Evolutionary conservation across 1,140 invertebrate species (phyloP).

Genomic region (Aethina tumida): DNA sequence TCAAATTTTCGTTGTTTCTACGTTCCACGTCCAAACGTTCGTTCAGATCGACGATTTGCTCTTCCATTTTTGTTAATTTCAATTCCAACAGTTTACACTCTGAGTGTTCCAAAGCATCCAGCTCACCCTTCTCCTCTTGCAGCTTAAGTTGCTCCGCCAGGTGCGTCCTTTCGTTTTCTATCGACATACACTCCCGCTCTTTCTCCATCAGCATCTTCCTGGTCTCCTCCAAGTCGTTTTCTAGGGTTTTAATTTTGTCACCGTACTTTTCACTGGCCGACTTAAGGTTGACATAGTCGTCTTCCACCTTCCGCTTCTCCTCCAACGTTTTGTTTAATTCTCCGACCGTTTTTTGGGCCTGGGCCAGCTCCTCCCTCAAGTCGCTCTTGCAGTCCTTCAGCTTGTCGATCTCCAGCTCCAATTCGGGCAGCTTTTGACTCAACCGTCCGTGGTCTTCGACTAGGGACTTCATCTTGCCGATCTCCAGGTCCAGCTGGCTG

Average conservation of each 20-base stretch:
- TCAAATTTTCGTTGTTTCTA: slow-evolving; percentile 13
- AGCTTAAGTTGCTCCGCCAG: slow-evolving; percentile 11
- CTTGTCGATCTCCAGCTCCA: slow-evolving; percentile 5
- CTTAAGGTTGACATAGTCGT: too few relatives aligned
- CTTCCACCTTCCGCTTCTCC: neutral
- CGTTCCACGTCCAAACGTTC: slow-evolving; percentile 15
- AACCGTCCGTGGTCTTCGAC: too few relatives aligned
- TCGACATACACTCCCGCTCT: too few relatives aligned
- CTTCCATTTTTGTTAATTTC: slow-evolving; percentile 14
- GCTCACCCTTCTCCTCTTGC: slow-evolving; percentile 14
- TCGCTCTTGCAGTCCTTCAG: slow-evolving; percentile 22
- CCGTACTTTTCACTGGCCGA: too few relatives aligned
- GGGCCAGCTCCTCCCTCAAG: slow-evolving; percentile 9
- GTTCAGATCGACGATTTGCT: slow-evolving; percentile 8
- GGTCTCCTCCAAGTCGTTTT: slow-evolving; percentile 2
- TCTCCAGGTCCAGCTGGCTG: neutral
- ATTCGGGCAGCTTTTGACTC: too few relatives aligned
- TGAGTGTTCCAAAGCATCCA: slow-evolving; percentile 9
- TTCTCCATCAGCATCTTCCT: slow-evolving; percentile 1
- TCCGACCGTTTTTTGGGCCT: slow-evolving; percentile 6
- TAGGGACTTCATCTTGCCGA: too few relatives aligned
- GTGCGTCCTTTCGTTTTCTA: slow-evolving; percentile 10
- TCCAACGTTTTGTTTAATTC: neutral
- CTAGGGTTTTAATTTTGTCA: too few relatives aligned
- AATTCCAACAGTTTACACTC: slow-evolving; percentile 14